phyloP scores from a whole-genome alignment of 2,797 vertebrate species.

The Remorina albescens region DNA sequence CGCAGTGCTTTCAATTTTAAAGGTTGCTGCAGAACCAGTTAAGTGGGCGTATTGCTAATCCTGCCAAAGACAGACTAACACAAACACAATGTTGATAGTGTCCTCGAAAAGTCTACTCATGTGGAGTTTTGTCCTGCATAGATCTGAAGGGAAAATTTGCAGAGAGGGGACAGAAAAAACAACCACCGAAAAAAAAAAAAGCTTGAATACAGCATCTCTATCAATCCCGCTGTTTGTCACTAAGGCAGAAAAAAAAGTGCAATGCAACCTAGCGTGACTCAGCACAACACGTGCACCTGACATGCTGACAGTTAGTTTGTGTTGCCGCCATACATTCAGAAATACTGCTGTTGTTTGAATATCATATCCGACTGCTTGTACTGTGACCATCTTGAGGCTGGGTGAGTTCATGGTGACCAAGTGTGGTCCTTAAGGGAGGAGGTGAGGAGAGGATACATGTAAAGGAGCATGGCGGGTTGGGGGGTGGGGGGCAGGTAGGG shows the following conservation, averaged over 20 bases:
- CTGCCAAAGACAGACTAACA: not conserved
- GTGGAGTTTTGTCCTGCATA: slow-evolving; percentile 57
- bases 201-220: not conserved
- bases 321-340: slow-evolving; percentile 58
- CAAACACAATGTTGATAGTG: not conserved
- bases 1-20: not conserved
- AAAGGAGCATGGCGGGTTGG: fast-evolving
- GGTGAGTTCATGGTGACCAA: slow-evolving; percentile 15
- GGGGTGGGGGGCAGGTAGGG: not conserved
- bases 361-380: not conserved
- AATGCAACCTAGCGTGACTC: slow-evolving; percentile 35
- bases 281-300: slow-evolving; percentile 35
- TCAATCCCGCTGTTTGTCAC: slow-evolving; percentile 24
- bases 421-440: not conserved
- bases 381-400: too few relatives aligned
- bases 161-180: not conserved
- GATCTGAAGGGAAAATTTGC: slow-evolving; percentile 25
- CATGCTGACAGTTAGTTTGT: slow-evolving; percentile 38
- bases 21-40: not conserved
- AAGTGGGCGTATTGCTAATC: not conserved
- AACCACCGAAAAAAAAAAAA: not conserved
- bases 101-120: not conserved
- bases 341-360: slow-evolving; percentile 38
- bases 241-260: slow-evolving; percentile 42
- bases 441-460: not conserved